Evolutionary conservation across 2,797 vertebrate genomes (phyloP).

Genomic region (Calcarius lapponicus): DNA sequence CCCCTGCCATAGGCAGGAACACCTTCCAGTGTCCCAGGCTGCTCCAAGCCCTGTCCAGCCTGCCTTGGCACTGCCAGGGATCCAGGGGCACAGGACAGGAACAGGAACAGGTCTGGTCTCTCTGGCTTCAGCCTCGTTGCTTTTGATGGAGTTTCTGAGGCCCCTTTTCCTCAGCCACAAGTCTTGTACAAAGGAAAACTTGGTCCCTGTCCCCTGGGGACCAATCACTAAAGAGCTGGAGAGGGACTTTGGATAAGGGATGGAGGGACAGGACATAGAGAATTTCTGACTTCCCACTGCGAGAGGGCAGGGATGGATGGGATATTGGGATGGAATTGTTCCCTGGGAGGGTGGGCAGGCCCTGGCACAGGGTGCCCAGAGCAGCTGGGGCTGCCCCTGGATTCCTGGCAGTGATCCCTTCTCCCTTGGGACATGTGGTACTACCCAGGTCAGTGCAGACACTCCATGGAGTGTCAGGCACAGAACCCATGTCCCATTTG

Average conservation of each 20-base stretch:
- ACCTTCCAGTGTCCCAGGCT: background rate
- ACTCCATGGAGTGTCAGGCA: background rate
- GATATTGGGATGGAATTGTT: background rate
- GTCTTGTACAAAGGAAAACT: background rate
- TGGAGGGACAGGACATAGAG: background rate
- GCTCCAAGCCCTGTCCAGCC: background rate
- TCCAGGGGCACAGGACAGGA: background rate
- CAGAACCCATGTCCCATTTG: background rate
- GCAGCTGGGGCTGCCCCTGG: background rate
- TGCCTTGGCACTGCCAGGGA: background rate
- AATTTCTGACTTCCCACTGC: background rate
- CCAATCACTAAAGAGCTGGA: rapidly evolving
- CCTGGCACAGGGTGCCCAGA: background rate
- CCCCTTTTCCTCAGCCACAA: background rate
- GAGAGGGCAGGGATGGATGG: background rate
- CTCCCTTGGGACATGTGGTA: background rate
- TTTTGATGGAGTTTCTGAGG: background rate
- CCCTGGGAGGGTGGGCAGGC: background rate
- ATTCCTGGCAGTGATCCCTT: background rate
- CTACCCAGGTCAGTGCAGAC: background rate
- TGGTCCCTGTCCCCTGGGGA: background rate
- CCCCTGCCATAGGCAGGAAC: background rate
- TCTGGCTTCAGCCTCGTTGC: background rate
- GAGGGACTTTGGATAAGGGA: background rate
- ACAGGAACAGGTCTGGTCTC: background rate